A percentile compares a stretch with the other conserved stretches of the same genome.
Conservation (phyloP, 1,140 invertebrate genomes). For the Drosophila seguyi region DNA sequence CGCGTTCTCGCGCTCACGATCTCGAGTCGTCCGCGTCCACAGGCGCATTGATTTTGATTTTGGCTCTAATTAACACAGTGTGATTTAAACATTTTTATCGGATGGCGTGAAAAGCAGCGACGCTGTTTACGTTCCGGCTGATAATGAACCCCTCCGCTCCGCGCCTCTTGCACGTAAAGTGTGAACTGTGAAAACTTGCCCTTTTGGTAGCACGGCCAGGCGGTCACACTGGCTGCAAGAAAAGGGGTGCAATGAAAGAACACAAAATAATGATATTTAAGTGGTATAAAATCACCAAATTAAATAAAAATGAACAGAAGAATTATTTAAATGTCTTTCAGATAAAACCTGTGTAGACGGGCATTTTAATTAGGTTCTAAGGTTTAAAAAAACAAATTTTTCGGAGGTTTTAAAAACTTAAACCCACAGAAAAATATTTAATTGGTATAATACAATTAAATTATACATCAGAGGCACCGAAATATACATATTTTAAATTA, state of each 20-base stretch:
- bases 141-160: conserved; percentile 40
- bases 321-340: neutral
- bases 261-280: neutral
- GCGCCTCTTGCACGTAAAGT: neutral
- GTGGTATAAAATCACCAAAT: neutral
- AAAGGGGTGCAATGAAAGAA: neutral
- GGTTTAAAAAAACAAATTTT: too few relatives aligned
- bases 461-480: too few relatives aligned
- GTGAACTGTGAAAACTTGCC: conserved; percentile 3
- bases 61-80: conserved; percentile 79
- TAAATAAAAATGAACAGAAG: neutral
- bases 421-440: too few relatives aligned
- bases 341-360: neutral
- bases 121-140: conserved; percentile 78
- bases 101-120: conserved; percentile 78
- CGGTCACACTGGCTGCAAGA: conserved; percentile 3
- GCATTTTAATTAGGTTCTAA: neutral
- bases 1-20: conserved; percentile 65
- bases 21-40: conserved; percentile 71
- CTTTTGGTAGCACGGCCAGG: neutral
- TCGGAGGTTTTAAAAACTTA: too few relatives aligned
- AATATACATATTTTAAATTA: too few relatives aligned
- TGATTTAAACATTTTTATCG: conserved; percentile 83
- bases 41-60: conserved; percentile 82
- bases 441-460: too few relatives aligned